These are phyloP conservation scores for Stenolophus ochropezus DNA, from an alignment of 2,888 invertebrate genomes.

Conservation along the genomic window DNA sequence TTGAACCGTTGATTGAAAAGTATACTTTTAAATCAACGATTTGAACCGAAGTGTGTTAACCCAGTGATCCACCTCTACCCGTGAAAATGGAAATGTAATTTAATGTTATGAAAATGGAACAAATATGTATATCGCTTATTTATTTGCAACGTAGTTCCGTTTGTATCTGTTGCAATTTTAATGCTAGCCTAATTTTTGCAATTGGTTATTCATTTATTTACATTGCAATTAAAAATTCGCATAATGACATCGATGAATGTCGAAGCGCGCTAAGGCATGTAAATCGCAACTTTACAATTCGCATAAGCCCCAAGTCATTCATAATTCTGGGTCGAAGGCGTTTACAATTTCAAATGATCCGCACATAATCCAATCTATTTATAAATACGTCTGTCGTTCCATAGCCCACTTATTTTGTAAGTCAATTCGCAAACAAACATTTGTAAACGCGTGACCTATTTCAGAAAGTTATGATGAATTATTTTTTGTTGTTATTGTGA, in stretches of 20 bases:
- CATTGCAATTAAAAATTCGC: neutral
- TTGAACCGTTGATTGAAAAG: too few species aligned
- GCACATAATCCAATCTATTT: conserved; percentile 7
- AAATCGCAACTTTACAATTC: conserved; percentile 1
- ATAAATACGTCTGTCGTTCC: conserved; percentile 17
- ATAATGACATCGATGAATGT: neutral
- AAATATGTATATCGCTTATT: too few species aligned
- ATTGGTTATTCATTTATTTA: neutral
- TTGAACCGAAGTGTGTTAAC: too few species aligned
- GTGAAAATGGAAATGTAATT: too few species aligned
- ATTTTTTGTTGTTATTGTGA: too few species aligned
- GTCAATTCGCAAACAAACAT: conserved; percentile 9
- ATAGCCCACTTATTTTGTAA: conserved; percentile 34
- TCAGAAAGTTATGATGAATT: neutral
- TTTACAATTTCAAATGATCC: conserved; percentile 32
- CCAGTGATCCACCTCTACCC: too few species aligned
- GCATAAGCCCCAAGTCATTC: conserved; percentile 9
- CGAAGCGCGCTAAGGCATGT: neutral
- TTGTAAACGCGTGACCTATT: conserved; percentile 12
- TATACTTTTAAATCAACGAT: too few species aligned
- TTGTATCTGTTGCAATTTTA: too few species aligned
- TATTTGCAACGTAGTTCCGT: too few species aligned
- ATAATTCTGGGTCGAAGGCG: conserved; percentile 28
- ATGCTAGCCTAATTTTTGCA: neutral
- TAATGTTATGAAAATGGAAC: too few species aligned